Percentiles rank a stretch among this genome's conserved stretches.
These are phyloP conservation scores for Gadopsis bispinosus DNA, from an alignment of 2,797 vertebrate species.

Conservation along the genomic window DNA sequence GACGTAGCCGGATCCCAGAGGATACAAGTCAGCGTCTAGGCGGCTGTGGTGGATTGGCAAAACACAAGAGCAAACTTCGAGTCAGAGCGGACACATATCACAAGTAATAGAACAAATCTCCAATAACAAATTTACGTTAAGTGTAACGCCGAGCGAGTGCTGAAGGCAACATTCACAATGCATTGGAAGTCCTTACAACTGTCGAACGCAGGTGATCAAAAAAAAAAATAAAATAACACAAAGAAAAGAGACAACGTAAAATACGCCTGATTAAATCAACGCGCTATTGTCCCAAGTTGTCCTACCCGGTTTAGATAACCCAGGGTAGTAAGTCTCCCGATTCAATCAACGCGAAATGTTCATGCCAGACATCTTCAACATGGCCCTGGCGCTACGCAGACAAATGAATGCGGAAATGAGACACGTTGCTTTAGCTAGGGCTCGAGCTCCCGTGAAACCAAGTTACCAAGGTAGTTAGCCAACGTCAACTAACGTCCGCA, in stretches of 20 bases:
- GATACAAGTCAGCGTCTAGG: constrained; percentile 89
- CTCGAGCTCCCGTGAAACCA: constrained; percentile 68
- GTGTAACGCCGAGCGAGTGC: not conserved
- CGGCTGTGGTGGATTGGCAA: constrained; percentile 70
- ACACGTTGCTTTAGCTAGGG: constrained; percentile 84
- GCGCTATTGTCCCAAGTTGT: not conserved
- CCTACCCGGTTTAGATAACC: constrained; percentile 30
- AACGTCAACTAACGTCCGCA: constrained; percentile 6
- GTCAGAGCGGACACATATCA: not conserved
- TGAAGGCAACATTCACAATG: not conserved
- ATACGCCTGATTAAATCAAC: constrained; percentile 2
- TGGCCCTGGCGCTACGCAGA: constrained; percentile 76
- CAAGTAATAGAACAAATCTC: not conserved
- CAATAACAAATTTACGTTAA: not conserved
- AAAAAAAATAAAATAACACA: no score
- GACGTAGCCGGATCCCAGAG: constrained; percentile 88
- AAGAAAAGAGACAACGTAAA: not conserved
- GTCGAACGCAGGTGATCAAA: constrained; percentile 21
- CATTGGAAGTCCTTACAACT: not conserved
- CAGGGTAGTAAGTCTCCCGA: constrained; percentile 13
- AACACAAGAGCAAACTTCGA: constrained; percentile 38
- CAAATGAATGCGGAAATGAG: constrained; percentile 87
- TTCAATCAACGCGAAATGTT: constrained; percentile 60
- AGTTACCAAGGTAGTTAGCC: constrained; percentile 66
- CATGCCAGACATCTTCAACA: constrained; percentile 78